Evolutionary conservation across 2,113 vertebrate species (phyloP), one percentile per base, ranked within the genome.

Genomic region (Montifringilla adamsi): DNA sequence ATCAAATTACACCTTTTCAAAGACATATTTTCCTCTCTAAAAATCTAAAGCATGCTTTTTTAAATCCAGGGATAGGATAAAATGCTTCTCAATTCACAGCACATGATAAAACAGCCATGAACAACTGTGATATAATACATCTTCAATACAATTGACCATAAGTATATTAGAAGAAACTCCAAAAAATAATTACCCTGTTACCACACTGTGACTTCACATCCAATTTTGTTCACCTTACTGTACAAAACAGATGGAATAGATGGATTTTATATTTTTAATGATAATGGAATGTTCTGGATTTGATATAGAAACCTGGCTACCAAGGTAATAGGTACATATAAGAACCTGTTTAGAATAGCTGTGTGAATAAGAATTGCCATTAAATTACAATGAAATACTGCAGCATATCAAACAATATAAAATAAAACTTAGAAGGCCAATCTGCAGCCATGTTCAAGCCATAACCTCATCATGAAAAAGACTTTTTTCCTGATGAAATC

Each of bases 231-330:
- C 94, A 95, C 83, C 62, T 78, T 24, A 62, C 62, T 4, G 2
- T 91, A 82, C 21, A 90, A 89, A 92, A 87, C 73, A 63, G 83
- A 62, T 75, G 17, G 58, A 94, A 68, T 64, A 87, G 49, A 94
- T 93, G 69, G 66, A 14, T 93, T 94, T 81, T 84, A 49, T 89
- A 78, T 87, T 92, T 96, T 92, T 95, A 90, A 90, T 93, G 87
- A 83, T 56, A 90, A 82, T 63, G 37, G 70, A 94, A 94, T 81
- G 21, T 87, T 94, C 73, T 73, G 76, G 23, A 43, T 92, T 93
- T 90, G 41, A 87, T 92, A 90, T 53, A 89, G 80, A 95, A 93
- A 84, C 50, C 33, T 90, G 84, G 24, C 89, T 94, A 87, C 64
- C 33, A 78, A 82, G 58, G 49, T 84, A 90, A 89, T 69, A 87